These are phyloP conservation scores for Drosophila demipolita DNA, from an alignment of 2,888 invertebrate genomes.

Conservation along the genomic window DNA sequence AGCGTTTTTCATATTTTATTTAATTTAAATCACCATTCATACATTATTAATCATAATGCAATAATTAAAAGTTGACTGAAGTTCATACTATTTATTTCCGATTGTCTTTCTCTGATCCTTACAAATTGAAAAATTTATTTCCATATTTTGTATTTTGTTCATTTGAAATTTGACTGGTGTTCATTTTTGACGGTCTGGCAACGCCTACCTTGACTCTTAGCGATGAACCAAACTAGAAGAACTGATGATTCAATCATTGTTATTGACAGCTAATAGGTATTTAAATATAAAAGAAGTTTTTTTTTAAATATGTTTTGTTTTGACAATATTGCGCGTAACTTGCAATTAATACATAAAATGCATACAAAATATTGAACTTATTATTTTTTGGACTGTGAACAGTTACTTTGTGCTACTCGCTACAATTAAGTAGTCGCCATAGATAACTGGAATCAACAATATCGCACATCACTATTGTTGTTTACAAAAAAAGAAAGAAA, in stretches of 20 bases:
- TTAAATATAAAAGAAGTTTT: neutral
- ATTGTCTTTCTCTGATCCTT: neutral
- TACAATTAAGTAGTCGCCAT: constrained; percentile 13
- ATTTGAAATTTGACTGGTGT: constrained; percentile 11
- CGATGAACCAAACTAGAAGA: neutral
- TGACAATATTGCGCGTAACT: neutral
- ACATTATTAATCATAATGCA: neutral
- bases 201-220: neutral
- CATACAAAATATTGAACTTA: neutral
- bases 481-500: constrained; percentile 57
- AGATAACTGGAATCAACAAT: neutral
- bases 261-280: neutral
- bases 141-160: neutral
- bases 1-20: neutral
- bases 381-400: neutral
- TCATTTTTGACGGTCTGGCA: constrained; percentile 29
- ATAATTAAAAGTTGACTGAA: neutral
- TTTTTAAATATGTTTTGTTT: neutral
- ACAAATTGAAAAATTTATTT: neutral
- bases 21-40: neutral
- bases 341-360: neutral
- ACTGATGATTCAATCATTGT: neutral
- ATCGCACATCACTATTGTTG: constrained; percentile 59
- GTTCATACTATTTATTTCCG: neutral
- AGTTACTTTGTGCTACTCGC: neutral